Percentiles rank a stretch among this genome's conserved stretches.
Conservation (phyloP, 2,797 vertebrate species). For the Remorina albescens region DNA sequence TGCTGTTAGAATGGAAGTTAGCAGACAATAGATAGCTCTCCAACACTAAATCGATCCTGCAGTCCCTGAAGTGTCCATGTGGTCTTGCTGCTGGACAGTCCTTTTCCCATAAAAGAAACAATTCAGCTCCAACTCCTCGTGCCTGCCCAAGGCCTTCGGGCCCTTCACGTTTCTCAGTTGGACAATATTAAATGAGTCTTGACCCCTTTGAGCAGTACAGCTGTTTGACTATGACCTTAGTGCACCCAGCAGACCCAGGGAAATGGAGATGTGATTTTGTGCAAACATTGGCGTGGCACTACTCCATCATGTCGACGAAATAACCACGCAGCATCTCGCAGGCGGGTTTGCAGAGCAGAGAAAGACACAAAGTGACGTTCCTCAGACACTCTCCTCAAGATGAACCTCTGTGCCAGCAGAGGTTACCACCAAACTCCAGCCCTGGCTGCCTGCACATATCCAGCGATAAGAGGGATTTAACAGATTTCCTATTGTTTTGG, state of each 20-base stretch:
- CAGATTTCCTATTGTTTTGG: constrained; percentile 33
- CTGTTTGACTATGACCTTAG: constrained; percentile 21
- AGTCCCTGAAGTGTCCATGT: constrained; percentile 32
- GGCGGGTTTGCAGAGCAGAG: constrained; percentile 50
- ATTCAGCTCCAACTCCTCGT: constrained; percentile 27
- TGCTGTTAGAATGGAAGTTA: constrained; percentile 62
- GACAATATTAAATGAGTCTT: constrained; percentile 35
- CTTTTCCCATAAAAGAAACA: constrained; percentile 36
- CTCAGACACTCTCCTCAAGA: constrained; percentile 49
- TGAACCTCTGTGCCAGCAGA: constrained; percentile 49
- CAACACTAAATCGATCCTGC: constrained; percentile 47
- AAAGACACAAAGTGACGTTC: constrained; percentile 58
- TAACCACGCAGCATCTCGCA: constrained; percentile 41
- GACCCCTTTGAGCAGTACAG: constrained; percentile 17
- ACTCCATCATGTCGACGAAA: constrained; percentile 46
- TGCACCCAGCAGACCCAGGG: constrained; percentile 41
- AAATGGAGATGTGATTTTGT: constrained; percentile 49
- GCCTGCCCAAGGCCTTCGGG: constrained; percentile 23
- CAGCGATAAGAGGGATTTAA: constrained; percentile 50
- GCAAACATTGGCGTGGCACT: constrained; percentile 32
- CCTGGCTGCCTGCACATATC: constrained; percentile 27
- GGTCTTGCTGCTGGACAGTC: constrained; percentile 45
- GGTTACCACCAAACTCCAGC: constrained; percentile 44
- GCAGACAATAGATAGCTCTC: constrained; percentile 65
- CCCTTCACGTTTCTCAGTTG: constrained; percentile 22